Conservation (phyloP, 2,113 vertebrate species). For the Chionis minor region DNA sequence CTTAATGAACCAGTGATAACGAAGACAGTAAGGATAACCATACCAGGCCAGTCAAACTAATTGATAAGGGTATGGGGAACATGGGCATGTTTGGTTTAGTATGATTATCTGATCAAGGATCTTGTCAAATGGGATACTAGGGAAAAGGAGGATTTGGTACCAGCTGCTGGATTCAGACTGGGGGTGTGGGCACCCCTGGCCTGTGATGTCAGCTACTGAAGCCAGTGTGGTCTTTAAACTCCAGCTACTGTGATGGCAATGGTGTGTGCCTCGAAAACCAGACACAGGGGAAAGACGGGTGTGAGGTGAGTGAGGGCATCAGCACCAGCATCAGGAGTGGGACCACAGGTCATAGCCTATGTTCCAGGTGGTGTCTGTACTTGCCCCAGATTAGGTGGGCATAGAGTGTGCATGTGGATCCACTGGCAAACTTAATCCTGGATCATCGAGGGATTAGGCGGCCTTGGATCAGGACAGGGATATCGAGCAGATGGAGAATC, state of each 20-base stretch:
- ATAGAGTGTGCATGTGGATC: background rate
- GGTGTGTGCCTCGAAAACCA: background rate
- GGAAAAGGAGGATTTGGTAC: background rate
- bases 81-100: background rate
- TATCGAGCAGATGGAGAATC: rapidly evolving
- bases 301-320: background rate
- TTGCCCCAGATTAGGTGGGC: background rate
- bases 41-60: background rate
- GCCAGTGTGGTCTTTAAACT: background rate
- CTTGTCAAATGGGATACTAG: background rate
- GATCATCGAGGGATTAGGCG: too few species aligned
- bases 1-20: background rate
- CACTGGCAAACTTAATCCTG: background rate
- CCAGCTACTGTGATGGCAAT: background rate
- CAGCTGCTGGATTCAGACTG: background rate
- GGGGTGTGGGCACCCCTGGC: rapidly evolving
- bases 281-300: rapidly evolving
- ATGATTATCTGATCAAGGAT: background rate
- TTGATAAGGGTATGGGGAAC: background rate
- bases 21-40: background rate
- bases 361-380: background rate
- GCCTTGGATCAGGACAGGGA: rapidly evolving
- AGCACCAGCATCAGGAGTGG: rapidly evolving
- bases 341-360: rapidly evolving
- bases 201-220: background rate